Base-by-base conservation (phyloP, 2,797 vertebrate genomes). In the Propithecus deckenii region DNA sequence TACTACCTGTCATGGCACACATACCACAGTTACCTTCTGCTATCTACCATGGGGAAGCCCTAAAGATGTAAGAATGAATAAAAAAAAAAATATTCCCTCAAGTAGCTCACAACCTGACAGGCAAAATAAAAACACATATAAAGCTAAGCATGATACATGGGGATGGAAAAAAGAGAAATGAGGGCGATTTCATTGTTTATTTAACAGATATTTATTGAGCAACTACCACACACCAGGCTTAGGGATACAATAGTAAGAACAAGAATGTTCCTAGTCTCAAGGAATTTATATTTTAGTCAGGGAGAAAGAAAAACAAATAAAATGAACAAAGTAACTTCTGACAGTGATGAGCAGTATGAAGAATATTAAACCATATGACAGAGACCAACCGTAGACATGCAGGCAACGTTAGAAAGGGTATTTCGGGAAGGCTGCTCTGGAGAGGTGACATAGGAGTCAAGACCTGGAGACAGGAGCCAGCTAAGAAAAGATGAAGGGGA, bases 51-150 rank as follows among this genome's bases (percentile, higher is more conserved):
- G 23, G 79, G 59, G 43, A 55, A 89, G 90, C 30, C 32, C 57
- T 48, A 78, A 52, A 52, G 41, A 61, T 22, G 20, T 7, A 71
- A 81, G 59, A 80, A 71, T 10, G 17, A 25, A 50, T 61, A 11
- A n/a, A 35, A n/a, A 35, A n/a, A 50, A 80, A 76, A 59, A 0
- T 13, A 17, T 75, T 78, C 48, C 52, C 35, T 84, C 52, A 94
- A 76, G 65, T 41, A 84, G 25, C 48, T 17, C 55, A 2, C 18
- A 71, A 25, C 9, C 35, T 95, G 94, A 65, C 18, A 95, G 32
- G 52, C 89, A 75, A 96, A 86, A 91, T 67, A 76, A 69, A 95
- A 74, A 93, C 23, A 87, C 80, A 55, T 9, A 76, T 9, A 81
- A 88, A 92, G 41, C 35, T 83, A 84, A 95, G 63, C 67, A 87